A percentile compares a stretch with the other conserved stretches of the same genome.
Evolutionary conservation across 1,140 invertebrate genomes (phyloP).

Genomic region (Aphelenchoides fujianensis): DNA sequence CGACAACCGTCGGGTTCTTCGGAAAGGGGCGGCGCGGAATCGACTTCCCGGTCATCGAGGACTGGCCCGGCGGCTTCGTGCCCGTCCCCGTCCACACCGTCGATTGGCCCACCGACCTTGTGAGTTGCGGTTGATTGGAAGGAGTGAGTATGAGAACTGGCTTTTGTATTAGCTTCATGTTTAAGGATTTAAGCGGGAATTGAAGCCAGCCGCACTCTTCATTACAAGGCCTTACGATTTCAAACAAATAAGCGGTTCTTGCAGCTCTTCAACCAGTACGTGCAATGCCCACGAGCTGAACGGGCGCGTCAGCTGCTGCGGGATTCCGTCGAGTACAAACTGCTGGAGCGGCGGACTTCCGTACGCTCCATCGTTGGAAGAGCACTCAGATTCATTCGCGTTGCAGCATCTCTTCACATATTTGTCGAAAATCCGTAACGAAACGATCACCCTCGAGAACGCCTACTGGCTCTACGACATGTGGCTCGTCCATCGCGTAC

Average conservation of each 20-base stretch:
- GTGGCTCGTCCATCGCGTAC: not conserved
- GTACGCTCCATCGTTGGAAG: not conserved
- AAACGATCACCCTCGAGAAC: conserved; percentile 6
- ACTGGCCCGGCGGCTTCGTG: conserved; percentile 24
- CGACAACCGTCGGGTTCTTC: conserved; percentile 16
- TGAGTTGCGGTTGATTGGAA: not conserved
- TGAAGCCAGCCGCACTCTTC: no score
- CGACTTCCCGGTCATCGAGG: conserved; percentile 22
- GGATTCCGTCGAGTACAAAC: not conserved
- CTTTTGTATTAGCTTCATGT: no score
- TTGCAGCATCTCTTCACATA: not conserved
- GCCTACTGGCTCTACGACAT: not conserved
- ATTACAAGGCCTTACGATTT: not conserved
- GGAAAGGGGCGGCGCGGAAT: conserved; percentile 20
- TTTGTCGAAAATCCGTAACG: not conserved
- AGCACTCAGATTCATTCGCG: not conserved
- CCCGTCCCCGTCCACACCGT: conserved; percentile 28
- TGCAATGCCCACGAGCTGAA: not conserved
- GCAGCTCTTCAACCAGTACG: conserved; percentile 8
- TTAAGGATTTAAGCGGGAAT: no score
- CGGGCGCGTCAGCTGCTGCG: not conserved
- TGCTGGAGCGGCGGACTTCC: not conserved
- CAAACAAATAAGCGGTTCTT: not conserved
- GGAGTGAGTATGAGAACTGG: no score
- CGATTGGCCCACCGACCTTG: not conserved